phyloP scores from a whole-genome alignment of 2,113 vertebrate species.

The Archocentrus centrarchus region DNA sequence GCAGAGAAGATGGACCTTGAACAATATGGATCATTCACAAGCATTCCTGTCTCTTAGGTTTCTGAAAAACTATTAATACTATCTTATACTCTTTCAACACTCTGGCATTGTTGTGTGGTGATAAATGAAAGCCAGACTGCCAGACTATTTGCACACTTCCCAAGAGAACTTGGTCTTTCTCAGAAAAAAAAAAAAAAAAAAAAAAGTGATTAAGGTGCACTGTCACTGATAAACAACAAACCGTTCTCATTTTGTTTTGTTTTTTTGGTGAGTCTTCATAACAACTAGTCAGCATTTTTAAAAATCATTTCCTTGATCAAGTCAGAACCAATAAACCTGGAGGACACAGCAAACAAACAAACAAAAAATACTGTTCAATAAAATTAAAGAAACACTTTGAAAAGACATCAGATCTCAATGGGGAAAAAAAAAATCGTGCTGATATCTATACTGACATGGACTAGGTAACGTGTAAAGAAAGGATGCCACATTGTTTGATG shows the following conservation, averaged over 20 bases:
- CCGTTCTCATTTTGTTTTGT: not conserved
- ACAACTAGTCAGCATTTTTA: not conserved
- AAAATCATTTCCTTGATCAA: conserved; percentile 40
- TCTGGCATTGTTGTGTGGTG: not conserved
- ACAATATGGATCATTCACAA: not conserved
- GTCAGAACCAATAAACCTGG: not conserved
- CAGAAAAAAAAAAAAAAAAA: not conserved
- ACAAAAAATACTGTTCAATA: no score
- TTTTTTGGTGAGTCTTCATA: not conserved
- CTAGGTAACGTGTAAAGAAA: no score
- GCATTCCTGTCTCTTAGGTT: not conserved
- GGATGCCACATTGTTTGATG: no score
- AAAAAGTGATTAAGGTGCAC: not conserved
- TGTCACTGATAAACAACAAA: not conserved
- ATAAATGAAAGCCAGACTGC: no score
- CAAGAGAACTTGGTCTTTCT: not conserved
- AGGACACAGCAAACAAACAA: not conserved
- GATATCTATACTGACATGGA: no score
- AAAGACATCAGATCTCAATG: no score
- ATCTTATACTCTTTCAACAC: not conserved
- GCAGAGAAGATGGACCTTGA: not conserved
- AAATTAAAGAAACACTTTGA: no score
- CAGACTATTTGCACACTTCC: no score
- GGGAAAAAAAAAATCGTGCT: no score
- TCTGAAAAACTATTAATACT: not conserved